phyloP scores from a whole-genome alignment of 2,888 invertebrate genomes.

The Nemapogon koenigi region DNA sequence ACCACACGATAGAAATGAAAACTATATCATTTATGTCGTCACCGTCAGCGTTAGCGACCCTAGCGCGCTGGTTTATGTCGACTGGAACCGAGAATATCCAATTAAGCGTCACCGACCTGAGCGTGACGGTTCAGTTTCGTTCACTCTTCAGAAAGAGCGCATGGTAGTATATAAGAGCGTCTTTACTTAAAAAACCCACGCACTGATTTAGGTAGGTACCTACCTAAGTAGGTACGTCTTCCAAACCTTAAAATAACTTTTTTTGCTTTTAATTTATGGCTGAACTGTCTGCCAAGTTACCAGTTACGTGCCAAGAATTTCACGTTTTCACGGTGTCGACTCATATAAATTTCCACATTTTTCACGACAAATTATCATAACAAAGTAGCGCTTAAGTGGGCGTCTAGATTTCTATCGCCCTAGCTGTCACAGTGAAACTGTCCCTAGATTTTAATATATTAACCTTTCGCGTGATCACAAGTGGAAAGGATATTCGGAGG shows the following conservation, averaged over 20 bases:
- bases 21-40: too few relatives aligned
- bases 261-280: neutral
- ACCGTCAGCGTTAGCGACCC: too few relatives aligned
- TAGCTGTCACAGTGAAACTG: slow-evolving; percentile 6
- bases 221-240: neutral
- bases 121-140: too few relatives aligned
- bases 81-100: too few relatives aligned
- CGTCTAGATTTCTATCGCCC: slow-evolving; percentile 2
- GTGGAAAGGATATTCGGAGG: too few relatives aligned
- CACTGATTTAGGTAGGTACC: too few relatives aligned
- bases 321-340: neutral
- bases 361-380: slow-evolving; percentile 7
- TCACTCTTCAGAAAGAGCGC: too few relatives aligned
- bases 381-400: slow-evolving; percentile 6
- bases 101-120: too few relatives aligned
- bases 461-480: slow-evolving; percentile 8
- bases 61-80: too few relatives aligned
- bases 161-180: too few relatives aligned
- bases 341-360: slow-evolving; percentile 3
- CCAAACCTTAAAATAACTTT: neutral
- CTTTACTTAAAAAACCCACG: too few relatives aligned
- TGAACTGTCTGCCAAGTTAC: neutral
- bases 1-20: too few relatives aligned
- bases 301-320: neutral
- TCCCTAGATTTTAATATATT: slow-evolving; percentile 10